Conservation (phyloP, 2,888 invertebrate species). For the Thysanoteuthis rhombus region DNA sequence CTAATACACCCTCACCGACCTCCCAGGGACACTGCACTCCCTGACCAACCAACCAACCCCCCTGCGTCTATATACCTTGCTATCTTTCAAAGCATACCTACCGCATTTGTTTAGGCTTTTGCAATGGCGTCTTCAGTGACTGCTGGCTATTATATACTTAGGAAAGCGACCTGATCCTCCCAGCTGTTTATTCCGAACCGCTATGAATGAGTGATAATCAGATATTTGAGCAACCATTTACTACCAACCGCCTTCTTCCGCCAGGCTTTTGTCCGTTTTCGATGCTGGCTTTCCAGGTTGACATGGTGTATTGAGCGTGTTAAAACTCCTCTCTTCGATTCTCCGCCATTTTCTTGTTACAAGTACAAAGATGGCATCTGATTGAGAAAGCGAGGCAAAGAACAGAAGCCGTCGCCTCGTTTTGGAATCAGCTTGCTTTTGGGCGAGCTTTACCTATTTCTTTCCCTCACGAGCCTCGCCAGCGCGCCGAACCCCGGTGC, state of each 20-base stretch:
- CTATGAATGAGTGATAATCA: background rate
- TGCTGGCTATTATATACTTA: background rate
- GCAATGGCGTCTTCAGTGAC: background rate
- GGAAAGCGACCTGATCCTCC: background rate
- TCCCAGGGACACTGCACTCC: too few species aligned
- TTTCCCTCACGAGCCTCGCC: too few species aligned
- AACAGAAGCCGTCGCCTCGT: too few species aligned
- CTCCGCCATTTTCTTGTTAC: too few species aligned
- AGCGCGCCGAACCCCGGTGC: too few species aligned
- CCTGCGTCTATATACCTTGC: background rate
- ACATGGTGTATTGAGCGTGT: background rate
- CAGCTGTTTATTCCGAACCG: background rate
- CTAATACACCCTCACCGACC: background rate
- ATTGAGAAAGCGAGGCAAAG: too few species aligned
- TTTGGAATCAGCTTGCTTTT: too few species aligned
- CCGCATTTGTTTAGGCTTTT: background rate
- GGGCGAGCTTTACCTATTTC: too few species aligned
- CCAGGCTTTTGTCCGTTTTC: background rate
- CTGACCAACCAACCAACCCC: background rate
- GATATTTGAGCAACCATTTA: constrained; percentile 12
- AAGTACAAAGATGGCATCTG: too few species aligned
- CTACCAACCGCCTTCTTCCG: background rate
- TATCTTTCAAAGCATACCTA: background rate
- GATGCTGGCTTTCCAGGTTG: background rate
- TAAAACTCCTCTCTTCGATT: background rate